Evolutionary conservation across 1,140 invertebrate species (phyloP), one percentile per base, ranked within the genome.

Genomic region (Halictus rubicundus): DNA sequence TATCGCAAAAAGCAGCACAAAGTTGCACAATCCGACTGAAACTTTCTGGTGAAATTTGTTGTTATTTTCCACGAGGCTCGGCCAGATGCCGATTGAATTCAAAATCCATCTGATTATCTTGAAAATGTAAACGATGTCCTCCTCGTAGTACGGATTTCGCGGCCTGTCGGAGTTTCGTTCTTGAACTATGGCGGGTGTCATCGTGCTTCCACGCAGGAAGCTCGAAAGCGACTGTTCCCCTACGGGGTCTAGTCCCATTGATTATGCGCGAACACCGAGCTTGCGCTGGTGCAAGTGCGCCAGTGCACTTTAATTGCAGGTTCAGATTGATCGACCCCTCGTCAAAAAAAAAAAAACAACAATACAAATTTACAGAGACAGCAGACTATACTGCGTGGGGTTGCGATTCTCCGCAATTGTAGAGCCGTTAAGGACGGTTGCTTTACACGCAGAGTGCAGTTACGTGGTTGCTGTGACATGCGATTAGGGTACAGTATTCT

Each of bases 81-180:
- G 86, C 88, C 87, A 88, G 21, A 89, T 85, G 6, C 87, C 86
- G 21, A 81, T 23, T 0, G 86, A 71, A 10, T 32, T 60, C 10
- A 78, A 32, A 16, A 86, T 80, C 79, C 81, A 87, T 1, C 32
- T 70, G 27, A 27, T 78, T 1, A 72, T 4, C n/a, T 79, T 86
- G 7, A 79, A 61, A 8, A 80, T 32, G 32, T 81, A 42, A n/a
- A 21, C 23, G 9, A 77, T 49, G 23, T 80, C 73, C n/a, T 37
- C 37, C 32, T 76, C 46, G 54, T 84, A 80, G 21, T 37, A 32
- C 7, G 2, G 7, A 9, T 83, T 81, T 4, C 21, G 23, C 54
- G n/a, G 14, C 4, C 60, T 5, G 2, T 6, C 2, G 2, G 25
- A 37, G 4, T 7, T 5, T 7, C 32, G 25, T 10, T 59, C 8